Base-by-base conservation (phyloP, 2,113 vertebrate species). In the Hypanus sabinus region DNA sequence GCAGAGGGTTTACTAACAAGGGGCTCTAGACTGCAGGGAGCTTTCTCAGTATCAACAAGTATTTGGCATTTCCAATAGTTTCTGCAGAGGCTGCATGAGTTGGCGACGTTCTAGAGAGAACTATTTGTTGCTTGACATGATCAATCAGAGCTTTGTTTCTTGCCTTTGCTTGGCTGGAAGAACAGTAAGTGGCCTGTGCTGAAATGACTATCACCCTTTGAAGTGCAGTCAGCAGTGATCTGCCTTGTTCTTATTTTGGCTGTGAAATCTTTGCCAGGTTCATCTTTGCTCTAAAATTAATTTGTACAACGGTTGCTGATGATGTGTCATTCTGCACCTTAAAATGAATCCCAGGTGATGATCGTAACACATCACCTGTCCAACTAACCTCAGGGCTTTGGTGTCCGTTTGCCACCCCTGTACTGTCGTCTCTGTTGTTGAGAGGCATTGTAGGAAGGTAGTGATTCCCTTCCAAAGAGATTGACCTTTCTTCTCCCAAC, bases 81-180 rank as follows among this genome's bases (percentile, higher is more conserved):
- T 93, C 68, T 93, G 90, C 90, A 38, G 90, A 71, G 68, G 90
- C 9, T 73, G 90, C 68, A 5, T 46, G 90, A 73, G 68, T 93
- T 93, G 90, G 90, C 33, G 68, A 22, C 0, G 12, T 38, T 71
- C 24, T 46, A 93, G 90, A 93, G 73, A 93, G 90, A n/a, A 10
- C 36, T 71, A 65, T 10, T 91, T 92, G 60, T 90, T 65, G 65
- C 22, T 38, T 36, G 62, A 92, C 1, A n/a, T 70, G 65, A 71
- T 93, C 60, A 88, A 88, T 16, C 57, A 14, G 24, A 18, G 57
- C 85, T 88, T n/a, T 62, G 27, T 65, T 62, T 62, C 4, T 1
- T 24, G 46, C 46, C 46, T 46, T 55, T 11, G 20, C 80, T 83
- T 11, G 20, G 8, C 55, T 8, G 57, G 14, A 27, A 60, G 27